Evolutionary conservation across 2,888 invertebrate genomes (phyloP).

Genomic region (Dicroscelio sp.): DNA sequence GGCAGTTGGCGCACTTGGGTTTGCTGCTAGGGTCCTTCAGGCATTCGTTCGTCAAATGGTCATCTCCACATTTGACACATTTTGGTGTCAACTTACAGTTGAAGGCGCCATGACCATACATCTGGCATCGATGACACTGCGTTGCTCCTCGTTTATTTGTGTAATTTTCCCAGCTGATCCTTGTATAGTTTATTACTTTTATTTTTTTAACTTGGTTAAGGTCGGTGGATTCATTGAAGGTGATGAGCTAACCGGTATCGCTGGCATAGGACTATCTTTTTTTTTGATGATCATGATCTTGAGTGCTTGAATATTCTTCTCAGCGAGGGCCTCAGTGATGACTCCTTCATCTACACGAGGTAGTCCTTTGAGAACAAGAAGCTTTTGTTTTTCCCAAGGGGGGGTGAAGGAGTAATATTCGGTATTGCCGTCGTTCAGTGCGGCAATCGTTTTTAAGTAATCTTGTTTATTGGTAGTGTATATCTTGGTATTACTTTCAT

Average conservation of each 20-base stretch:
- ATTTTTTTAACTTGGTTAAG: background rate
- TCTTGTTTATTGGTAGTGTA: too few relatives aligned
- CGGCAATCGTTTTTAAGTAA: too few relatives aligned
- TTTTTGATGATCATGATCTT: background rate
- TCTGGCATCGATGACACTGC: slow-evolving; percentile 46
- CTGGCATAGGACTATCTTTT: background rate
- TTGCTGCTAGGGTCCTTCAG: background rate
- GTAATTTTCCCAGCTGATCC: slow-evolving; percentile 17
- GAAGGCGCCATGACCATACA: slow-evolving; percentile 15
- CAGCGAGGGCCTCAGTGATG: background rate
- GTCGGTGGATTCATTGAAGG: background rate
- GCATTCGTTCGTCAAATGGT: background rate
- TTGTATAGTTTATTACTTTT: background rate
- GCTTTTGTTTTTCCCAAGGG: too few relatives aligned
- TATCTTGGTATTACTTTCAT: too few relatives aligned
- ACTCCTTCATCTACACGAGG: background rate
- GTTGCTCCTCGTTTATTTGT: slow-evolving; percentile 25
- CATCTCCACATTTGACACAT: slow-evolving; percentile 44
- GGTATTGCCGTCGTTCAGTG: too few relatives aligned
- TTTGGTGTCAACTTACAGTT: slow-evolving; percentile 1
- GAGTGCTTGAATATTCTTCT: background rate
- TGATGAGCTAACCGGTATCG: slow-evolving; percentile 14
- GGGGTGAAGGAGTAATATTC: too few relatives aligned
- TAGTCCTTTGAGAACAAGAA: background rate
- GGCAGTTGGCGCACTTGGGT: slow-evolving; percentile 9